Base-by-base conservation (phyloP, 37 sponge, comb jelly and placozoan species). In the Mnemiopsis leidyi region DNA sequence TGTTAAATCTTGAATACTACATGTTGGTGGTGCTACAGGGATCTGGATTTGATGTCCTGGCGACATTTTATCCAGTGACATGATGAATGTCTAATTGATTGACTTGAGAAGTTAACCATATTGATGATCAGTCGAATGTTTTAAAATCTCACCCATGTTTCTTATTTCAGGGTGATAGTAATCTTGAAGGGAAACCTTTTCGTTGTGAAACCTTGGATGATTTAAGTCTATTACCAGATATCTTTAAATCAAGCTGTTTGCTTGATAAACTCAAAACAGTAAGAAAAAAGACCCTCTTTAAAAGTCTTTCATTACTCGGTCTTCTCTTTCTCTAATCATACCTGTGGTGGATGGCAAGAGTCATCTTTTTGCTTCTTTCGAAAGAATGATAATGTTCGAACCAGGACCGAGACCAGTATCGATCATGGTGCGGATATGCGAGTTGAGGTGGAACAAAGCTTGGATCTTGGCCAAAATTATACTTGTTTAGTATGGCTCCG, bases 101-200 rank as follows among this genome's bases (percentile, higher is more conserved):
- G n/a, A n/a, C n/a, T n/a, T n/a, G n/a, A n/a, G n/a, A n/a, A n/a
- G n/a, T n/a, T n/a, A n/a, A n/a, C n/a, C n/a, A n/a, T n/a, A n/a
- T n/a, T n/a, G n/a, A n/a, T n/a, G n/a, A n/a, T n/a, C n/a, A n/a
- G n/a, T n/a, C n/a, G n/a, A n/a, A n/a, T n/a, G n/a, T n/a, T n/a
- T n/a, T n/a, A n/a, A n/a, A n/a, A n/a, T n/a, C 61, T 48, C 13
- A 48, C 61, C 75, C 75, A 71, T 71, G 75, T 71, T 71, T 29
- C 75, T 13, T 23, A 71, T 71, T 7, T 71, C 75, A 5, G 75
- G 75, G n/a, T 71, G 75, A 71, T 71, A 71, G n/a, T 71, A 71
- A 28, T 71, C 75, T 28, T 71, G n/a, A 7, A 71, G 75, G 21
- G 25, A 23, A n/a, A 71, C n/a, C 3, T 5, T 71, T 28, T 71